Base-by-base conservation (phyloP, 2,113 vertebrate species). In the Heterotis niloticus region DNA sequence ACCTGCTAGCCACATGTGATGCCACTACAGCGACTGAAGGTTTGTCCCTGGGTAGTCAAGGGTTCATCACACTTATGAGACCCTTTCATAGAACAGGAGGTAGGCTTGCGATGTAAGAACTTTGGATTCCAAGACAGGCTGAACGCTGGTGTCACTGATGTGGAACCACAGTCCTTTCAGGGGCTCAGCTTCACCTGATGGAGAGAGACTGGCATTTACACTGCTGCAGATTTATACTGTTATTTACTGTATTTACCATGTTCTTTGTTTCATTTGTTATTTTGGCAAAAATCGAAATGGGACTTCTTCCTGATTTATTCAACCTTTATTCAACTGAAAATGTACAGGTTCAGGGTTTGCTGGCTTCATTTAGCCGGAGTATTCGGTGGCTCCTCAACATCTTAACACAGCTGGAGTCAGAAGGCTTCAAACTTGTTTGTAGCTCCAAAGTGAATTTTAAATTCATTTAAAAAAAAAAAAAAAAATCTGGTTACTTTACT, bases 61-160 rank as follows among this genome's bases (percentile, higher is more conserved):
- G 56, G 24, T 26, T 23, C 29, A 29, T 20, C 60, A 0, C 54
- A 29, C 17, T 86, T 84, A 93, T 34, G 82, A 83, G 82, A 96
- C 88, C 86, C 93, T 92, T 88, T 99, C 97, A 9, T 99, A 99
- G 87, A 99, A 99, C 5, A 99, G 93, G 84, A 99, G 95, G 92
- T 98, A 99, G 34, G 97, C 98, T 89, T 99, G 97, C 0, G 94
- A 94, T 81, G 87, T 92, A 74, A 95, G 93, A 76, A 96, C 97
- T 91, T 94, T 94, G 0, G 89, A 82, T 64, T 91, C 86, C 52
- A 94, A 87, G 77, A 96, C 95, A 1, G 94, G 89, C 83, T 96
- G 94, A 54, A 99, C 93, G 0, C 93, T 94, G 20, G 93, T 94
- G 77, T 99, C 98, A 0, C 98, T 99, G 86, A 98, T 85, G 84